Percentiles rank a stretch among this genome's conserved stretches.
phyloP scores from a whole-genome alignment of 2,113 vertebrate genomes.

The Oreotrochilus melanogaster region DNA sequence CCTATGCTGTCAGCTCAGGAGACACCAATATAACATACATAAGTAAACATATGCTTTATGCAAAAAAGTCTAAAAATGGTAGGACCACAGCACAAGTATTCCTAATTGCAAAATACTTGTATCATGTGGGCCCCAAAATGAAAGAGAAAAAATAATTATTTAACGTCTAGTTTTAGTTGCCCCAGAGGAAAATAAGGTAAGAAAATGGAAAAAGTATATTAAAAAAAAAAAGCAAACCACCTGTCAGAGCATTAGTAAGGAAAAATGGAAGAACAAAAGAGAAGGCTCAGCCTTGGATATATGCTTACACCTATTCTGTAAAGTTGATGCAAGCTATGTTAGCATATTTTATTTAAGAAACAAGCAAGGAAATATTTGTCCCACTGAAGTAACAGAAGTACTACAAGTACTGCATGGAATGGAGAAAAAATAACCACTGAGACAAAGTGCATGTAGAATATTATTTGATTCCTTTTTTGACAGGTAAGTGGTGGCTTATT shows the following conservation, averaged over 20 bases:
- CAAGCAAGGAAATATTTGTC: not conserved
- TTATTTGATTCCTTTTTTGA: not conserved
- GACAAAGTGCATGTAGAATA: rapidly evolving
- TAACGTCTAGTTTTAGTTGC: not conserved
- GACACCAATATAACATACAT: not conserved
- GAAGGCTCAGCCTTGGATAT: not conserved
- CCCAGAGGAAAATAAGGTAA: not conserved
- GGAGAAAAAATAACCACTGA: not conserved
- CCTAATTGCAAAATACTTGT: not conserved
- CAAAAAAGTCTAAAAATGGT: not conserved
- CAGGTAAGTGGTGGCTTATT: not conserved
- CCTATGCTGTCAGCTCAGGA: not conserved
- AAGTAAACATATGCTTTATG: not conserved
- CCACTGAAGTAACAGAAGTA: not conserved
- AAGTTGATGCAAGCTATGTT: not conserved
- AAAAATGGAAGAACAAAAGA: not conserved
- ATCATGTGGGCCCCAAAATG: not conserved
- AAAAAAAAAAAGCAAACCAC: not conserved
- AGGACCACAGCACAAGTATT: not conserved
- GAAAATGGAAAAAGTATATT: not conserved
- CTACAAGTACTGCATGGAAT: not conserved
- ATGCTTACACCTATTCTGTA: not conserved
- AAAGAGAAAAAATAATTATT: not conserved
- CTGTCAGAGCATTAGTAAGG: not conserved
- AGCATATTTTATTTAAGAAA: not conserved